Evolutionary conservation across 2,113 vertebrate genomes (phyloP), one percentile per base, ranked within the genome.

Genomic region (Colaptes auratus): DNA sequence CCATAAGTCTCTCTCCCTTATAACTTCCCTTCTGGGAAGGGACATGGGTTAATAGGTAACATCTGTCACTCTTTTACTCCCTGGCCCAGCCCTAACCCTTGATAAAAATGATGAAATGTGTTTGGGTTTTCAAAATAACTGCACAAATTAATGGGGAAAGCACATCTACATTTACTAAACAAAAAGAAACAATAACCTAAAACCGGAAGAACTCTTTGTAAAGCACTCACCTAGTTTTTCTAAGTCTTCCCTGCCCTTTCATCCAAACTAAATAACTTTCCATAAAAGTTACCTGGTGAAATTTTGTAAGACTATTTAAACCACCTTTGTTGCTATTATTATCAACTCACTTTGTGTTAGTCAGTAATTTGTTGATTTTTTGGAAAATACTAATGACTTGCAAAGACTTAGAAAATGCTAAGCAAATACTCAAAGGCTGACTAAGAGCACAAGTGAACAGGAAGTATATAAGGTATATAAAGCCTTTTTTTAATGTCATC

Each of bases 371-470:
- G 5, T 64, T n/a, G 1, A 25, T 75, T 87, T 78, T 24, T 13
- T 6, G 24, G 24, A 82, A 76, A 82, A 73, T 87, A 55, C 42
- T 56, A 7, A 12, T 72, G 25, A 66, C 20, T 53, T 77, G 3
- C 13, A 58, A 67, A 88, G 44, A 69, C 25, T 35, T 58, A 4
- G 24, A 61, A 72, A 85, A 82, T n/a, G 2, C 23, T 39, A 67
- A 20, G 10, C 36, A 91, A 58, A 76, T 69, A 87, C n/a, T 73
- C 4, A 63, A 46, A 65, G 27, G n/a, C 2, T 60, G 27, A 53
- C 6, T 77, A 77, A 65, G 11, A 0, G 0, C 25, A 16, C 0
- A 1, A 71, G 15, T 18, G 14, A 72, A 78, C 2, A 1, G 21
- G 50, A 52, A 52, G 50, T 52, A 52, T 24, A 24, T 25, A 24